Conservation (phyloP, 2,888 invertebrate genomes). For the Tryphoninae sp. region DNA sequence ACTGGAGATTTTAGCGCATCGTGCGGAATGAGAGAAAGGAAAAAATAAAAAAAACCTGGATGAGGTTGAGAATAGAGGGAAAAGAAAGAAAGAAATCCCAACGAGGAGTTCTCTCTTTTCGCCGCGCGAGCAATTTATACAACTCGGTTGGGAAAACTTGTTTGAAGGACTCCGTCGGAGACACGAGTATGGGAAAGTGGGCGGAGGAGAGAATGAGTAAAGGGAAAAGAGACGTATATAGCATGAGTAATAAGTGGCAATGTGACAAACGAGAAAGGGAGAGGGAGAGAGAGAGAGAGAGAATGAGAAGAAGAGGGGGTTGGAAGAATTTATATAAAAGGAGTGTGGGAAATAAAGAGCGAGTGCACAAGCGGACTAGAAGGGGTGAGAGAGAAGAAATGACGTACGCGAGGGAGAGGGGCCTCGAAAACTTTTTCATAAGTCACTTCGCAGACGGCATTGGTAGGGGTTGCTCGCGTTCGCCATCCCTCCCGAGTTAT, state of each 20-base stretch:
- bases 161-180: conserved; percentile 55
- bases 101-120: conserved; percentile 11
- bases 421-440: conserved; percentile 57
- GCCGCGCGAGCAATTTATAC: conserved; percentile 52
- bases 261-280: conserved; percentile 46
- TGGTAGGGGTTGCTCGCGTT: conserved; percentile 37
- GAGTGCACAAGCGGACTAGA: conserved; percentile 39
- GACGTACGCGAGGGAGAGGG: conserved; percentile 47
- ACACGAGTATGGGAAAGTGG: conserved; percentile 13
- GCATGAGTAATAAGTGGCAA: conserved; percentile 52
- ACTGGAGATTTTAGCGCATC: background rate
- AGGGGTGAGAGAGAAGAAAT: conserved; percentile 20
- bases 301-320: too few species aligned
- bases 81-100: conserved; percentile 34
- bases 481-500: conserved; percentile 35
- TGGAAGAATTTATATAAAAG: conserved; percentile 64
- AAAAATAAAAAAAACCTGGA: background rate
- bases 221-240: conserved; percentile 36
- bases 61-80: conserved; percentile 1
- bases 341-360: conserved; percentile 61
- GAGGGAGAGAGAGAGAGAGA: background rate
- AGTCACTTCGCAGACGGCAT: conserved; percentile 60
- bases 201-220: conserved; percentile 42
- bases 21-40: background rate
- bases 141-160: conserved; percentile 55